Base-by-base conservation (phyloP, 2,797 vertebrate genomes). In the Salarias fasciatus region DNA sequence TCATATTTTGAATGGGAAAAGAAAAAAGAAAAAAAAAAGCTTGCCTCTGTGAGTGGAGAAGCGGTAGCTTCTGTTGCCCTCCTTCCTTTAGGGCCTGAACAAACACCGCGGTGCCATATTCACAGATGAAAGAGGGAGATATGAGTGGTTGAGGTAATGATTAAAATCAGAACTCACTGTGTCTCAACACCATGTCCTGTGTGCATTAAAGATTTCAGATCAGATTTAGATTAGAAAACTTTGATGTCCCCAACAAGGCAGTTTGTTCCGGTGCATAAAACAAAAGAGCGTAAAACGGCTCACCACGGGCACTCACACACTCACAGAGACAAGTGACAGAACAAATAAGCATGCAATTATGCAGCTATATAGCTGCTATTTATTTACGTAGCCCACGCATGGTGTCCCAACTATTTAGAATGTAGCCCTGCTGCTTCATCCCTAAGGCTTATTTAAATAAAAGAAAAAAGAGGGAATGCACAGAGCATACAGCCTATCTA, bases 161-260 rank as follows among this genome's bases (percentile, higher is more conserved):
- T 75, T 87, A 77, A 85, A 84, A 85, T 83, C 82, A 84, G 80
- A 81, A 42, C 48, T 56, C 37, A 14, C 31, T 49, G 24, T 59
- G 50, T 53, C 59, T 65, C 54, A 44, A 42, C 63, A 70, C 47
- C 51, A 59, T 59, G 52, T 81, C 71, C 53, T 75, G 63, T 74
- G 65, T 82, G 63, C 68, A 53, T 53, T 64, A 57, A 79, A 79
- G 58, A 77, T 78, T 79, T 64, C 44, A 80, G 83, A 87, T 87
- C 64, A 77, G 68, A 82, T 80, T 72, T 31, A 58, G 79, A 84
- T 87, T 61, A 79, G 70, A 67, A 64, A 80, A 66, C 74, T 77
- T 79, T 85, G 78, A 89, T 81, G 75, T 83, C 56, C 74, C 79
- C 58, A 72, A 45, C 12, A 58, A 72, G 54, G 53, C 62, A 24